phyloP scores from a whole-genome alignment of 1,140 invertebrate species.

The Danaus plexippus region DNA sequence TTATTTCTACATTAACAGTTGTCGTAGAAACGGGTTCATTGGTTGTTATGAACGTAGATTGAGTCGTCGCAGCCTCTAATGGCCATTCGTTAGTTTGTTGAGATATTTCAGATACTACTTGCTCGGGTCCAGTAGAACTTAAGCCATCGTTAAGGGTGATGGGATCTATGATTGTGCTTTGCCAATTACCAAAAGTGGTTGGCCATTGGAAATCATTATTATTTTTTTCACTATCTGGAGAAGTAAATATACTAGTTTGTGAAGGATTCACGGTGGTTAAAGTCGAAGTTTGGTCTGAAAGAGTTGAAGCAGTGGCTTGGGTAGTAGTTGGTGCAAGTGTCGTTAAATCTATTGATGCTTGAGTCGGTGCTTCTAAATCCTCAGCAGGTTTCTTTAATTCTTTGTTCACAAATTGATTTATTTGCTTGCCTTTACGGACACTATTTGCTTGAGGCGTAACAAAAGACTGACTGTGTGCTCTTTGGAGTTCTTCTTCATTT shows the following conservation, averaged over 20 bases:
- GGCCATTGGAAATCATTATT: slow-evolving; percentile 53
- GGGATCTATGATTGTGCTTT: slow-evolving; percentile 79
- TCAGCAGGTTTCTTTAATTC: slow-evolving; percentile 44
- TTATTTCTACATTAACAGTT: slow-evolving; percentile 37
- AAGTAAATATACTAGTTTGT: slow-evolving; percentile 44
- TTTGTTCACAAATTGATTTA: slow-evolving; percentile 44
- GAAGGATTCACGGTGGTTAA: slow-evolving; percentile 37
- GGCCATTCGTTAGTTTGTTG: slow-evolving; percentile 20
- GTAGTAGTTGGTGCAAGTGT: slow-evolving; percentile 43
- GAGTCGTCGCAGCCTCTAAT: slow-evolving; percentile 17
- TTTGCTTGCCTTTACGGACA: slow-evolving; percentile 60
- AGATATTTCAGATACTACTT: slow-evolving; percentile 18
- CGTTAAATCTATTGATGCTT: slow-evolving; percentile 34
- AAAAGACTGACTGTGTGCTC: slow-evolving; percentile 69
- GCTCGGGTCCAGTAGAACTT: slow-evolving; percentile 35
- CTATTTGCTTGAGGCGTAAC: slow-evolving; percentile 54
- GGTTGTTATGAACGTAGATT: slow-evolving; percentile 12
- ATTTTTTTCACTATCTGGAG: slow-evolving; percentile 52
- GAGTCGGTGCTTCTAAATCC: slow-evolving; percentile 57
- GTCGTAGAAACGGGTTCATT: slow-evolving; percentile 34
- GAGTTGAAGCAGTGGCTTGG: slow-evolving; percentile 35
- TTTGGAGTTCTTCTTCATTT: slow-evolving; percentile 69
- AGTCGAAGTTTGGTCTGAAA: slow-evolving; percentile 33
- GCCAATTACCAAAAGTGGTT: slow-evolving; percentile 70
- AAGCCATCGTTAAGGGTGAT: slow-evolving; percentile 79